phyloP scores from a whole-genome alignment of 1,140 invertebrate genomes.

The Lucilia cuprina region DNA sequence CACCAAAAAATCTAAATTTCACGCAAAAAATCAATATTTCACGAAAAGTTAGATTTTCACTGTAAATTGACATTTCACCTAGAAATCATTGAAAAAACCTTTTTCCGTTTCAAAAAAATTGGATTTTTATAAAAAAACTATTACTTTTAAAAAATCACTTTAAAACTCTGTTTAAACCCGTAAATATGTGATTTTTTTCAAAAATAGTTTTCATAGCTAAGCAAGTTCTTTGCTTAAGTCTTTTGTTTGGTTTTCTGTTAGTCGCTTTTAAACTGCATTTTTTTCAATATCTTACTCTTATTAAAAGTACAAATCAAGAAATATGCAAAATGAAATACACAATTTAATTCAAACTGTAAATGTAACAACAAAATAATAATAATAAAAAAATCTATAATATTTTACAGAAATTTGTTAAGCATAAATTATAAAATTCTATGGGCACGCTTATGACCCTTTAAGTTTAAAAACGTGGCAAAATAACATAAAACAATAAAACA shows the following conservation, averaged over 20 bases:
- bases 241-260: conserved; percentile 38
- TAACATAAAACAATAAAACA: neutral
- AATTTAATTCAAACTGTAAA: conserved; percentile 11
- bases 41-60: too few relatives aligned
- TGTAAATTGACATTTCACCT: too few relatives aligned
- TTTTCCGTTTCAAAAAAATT: too few relatives aligned
- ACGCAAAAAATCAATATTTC: too few relatives aligned
- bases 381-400: conserved; percentile 3
- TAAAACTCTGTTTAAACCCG: neutral
- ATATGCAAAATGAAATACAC: neutral
- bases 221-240: conserved; percentile 52
- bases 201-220: too few relatives aligned
- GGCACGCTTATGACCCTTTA: conserved; percentile 33
- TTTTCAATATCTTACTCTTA: neutral
- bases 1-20: too few relatives aligned
- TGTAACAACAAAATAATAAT: neutral
- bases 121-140: too few relatives aligned
- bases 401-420: neutral
- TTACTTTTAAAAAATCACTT: too few relatives aligned
- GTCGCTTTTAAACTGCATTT: too few relatives aligned
- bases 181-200: too few relatives aligned
- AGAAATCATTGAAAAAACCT: too few relatives aligned
- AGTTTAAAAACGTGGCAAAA: conserved; percentile 31
- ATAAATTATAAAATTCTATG: conserved; percentile 35
- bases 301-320: neutral